Conservation (phyloP, 2,888 invertebrate species). For the Chironomus riparius region DNA sequence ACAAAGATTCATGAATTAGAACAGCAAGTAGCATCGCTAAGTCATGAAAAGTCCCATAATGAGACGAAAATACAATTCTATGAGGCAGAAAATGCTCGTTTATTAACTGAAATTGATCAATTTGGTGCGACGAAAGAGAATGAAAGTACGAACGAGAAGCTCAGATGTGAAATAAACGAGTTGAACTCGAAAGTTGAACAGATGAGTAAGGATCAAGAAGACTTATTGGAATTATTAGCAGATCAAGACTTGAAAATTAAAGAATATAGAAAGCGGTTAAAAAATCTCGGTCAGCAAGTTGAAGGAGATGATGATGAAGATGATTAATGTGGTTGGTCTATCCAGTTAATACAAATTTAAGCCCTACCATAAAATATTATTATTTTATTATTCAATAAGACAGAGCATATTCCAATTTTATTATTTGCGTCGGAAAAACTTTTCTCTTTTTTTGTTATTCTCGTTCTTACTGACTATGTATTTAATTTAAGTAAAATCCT, state of each 20-base stretch:
- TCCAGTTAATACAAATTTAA: too few species aligned
- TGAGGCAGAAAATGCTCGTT: constrained; percentile 39
- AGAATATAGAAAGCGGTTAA: constrained; percentile 2
- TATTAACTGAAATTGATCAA: constrained; percentile 34
- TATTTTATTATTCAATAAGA: too few species aligned
- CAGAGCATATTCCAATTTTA: too few species aligned
- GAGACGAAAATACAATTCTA: constrained; percentile 31
- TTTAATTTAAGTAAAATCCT: too few species aligned
- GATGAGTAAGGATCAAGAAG: constrained; percentile 78
- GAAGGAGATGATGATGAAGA: constrained; percentile 3
- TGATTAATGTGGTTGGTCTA: background rate
- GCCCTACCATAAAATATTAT: too few species aligned
- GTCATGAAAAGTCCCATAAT: background rate
- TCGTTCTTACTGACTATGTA: too few species aligned
- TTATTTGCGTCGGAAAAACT: too few species aligned
- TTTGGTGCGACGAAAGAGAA: background rate
- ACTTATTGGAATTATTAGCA: constrained; percentile 76
- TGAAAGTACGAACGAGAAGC: background rate
- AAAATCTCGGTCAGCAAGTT: constrained; percentile 7
- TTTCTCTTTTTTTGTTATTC: too few species aligned
- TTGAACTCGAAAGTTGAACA: constrained; percentile 48
- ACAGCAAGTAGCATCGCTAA: background rate
- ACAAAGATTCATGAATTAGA: background rate
- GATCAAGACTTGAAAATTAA: constrained; percentile 57
- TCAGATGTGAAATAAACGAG: background rate